Evolutionary conservation across 1,140 invertebrate species (phyloP).

Genomic region (Pogonus chalceus): DNA sequence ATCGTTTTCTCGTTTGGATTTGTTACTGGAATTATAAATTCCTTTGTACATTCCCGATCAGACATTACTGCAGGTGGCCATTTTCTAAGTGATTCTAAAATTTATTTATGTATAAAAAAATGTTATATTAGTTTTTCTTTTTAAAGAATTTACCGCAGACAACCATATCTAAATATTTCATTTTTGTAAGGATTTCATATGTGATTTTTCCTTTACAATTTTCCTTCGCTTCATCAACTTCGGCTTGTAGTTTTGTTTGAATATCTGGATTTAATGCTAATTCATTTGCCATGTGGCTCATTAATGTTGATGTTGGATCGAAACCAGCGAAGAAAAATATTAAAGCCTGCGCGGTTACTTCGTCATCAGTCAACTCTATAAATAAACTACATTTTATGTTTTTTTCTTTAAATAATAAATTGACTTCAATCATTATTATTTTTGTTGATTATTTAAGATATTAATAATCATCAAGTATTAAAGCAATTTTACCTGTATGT

Average conservation of each 20-base stretch:
- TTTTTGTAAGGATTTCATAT: slow-evolving; percentile 33
- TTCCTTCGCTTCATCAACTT: slow-evolving; percentile 39
- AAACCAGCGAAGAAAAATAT: slow-evolving; percentile 46
- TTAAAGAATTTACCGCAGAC: slow-evolving; percentile 22
- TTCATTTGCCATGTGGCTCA: slow-evolving; percentile 33
- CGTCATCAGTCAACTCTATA: slow-evolving; percentile 32
- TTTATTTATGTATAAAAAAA: slow-evolving; percentile 1
- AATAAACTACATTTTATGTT: neutral
- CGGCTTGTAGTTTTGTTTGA: slow-evolving; percentile 45
- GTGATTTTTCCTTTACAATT: slow-evolving; percentile 31
- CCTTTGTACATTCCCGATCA: slow-evolving; percentile 41
- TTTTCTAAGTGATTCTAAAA: slow-evolving; percentile 45
- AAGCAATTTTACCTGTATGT: neutral
- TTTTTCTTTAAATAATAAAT: no score
- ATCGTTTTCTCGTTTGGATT: slow-evolving; percentile 14
- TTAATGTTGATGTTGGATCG: slow-evolving; percentile 36
- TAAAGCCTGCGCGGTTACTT: slow-evolving; percentile 40
- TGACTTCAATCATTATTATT: neutral
- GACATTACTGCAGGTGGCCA: slow-evolving; percentile 40
- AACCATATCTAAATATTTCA: slow-evolving; percentile 41
- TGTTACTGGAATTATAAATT: slow-evolving; percentile 31
- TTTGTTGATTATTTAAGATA: neutral
- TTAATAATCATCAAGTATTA: neutral
- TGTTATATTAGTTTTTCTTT: neutral
- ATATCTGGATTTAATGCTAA: slow-evolving; percentile 44